Evolutionary conservation across 2,113 vertebrate genomes (phyloP), one percentile per base, ranked within the genome.

Genomic region (Lipotes vexillifer): DNA sequence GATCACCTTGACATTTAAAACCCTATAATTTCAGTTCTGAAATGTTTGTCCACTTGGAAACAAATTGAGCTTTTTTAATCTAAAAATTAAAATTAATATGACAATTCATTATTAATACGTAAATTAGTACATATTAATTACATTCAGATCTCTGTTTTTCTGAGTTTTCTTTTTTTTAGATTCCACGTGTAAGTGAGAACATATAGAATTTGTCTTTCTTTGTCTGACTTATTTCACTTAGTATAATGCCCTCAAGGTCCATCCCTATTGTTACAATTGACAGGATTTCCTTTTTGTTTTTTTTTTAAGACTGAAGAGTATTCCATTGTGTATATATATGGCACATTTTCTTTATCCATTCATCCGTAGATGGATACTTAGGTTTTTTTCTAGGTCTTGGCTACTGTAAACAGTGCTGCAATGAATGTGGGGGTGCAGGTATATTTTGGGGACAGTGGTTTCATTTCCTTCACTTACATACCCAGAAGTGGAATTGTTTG

Each of bases 1-100:
- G 92, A 98, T 98, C 89, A 91, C 88, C 41, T 97, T 81, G 75
- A 90, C 85, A 91, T 92, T 82, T 95, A 89, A 97, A 98, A 96
- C 71, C 8, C 49, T 97, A 4, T 93, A 98, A 96, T 98, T 98
- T 97, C 90, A 97, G 95, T 96, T 97, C 88, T 55, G 59, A 97
- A 98, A 97, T 93, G 97, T 93, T 93, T 96, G 83, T 36, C 6
- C 92, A 95, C 69, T 96, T 95, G 74, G 52, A 96, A 98, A 97
- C 49, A 96, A 88, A 78, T n/a, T 85, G 85, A 97, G 49, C 74
- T 97, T 95, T 92, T 94, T 92, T 96, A 97, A 97, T 98, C 46
- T 92, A 96, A 77, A 97, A 89, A 98, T 96, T 98, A 83, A 96
- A 98, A 90, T 87, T 89, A 93, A 23, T 78, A 2, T 23, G 68